A percentile compares a stretch with the other conserved stretches of the same genome.
Conservation (phyloP, 2,888 invertebrate species). For the Meloe dianella region DNA sequence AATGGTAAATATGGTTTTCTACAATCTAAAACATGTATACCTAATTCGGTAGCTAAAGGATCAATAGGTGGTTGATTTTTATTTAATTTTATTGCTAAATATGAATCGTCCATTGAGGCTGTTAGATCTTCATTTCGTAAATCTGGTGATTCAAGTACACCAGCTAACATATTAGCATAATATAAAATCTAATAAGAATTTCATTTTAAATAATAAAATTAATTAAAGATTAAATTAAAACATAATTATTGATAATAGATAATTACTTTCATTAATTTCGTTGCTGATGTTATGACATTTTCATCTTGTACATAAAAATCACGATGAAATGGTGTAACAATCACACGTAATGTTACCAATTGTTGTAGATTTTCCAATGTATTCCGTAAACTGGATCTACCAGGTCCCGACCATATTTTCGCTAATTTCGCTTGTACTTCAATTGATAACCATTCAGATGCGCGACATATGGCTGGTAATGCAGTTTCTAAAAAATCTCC, state of each 20-base stretch:
- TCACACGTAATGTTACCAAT: slow-evolving; percentile 83
- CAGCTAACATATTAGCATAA: slow-evolving; percentile 88
- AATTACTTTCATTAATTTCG: slow-evolving; percentile 90
- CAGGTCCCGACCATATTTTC: slow-evolving; percentile 76
- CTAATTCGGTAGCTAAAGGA: slow-evolving; percentile 69
- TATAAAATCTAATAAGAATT: slow-evolving; percentile 70
- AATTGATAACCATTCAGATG: slow-evolving; percentile 75
- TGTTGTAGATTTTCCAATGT: slow-evolving; percentile 84
- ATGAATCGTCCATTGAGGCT: slow-evolving; percentile 58
- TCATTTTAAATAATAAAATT: neutral
- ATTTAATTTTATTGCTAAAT: slow-evolving; percentile 49
- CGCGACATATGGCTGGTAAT: slow-evolving; percentile 78
- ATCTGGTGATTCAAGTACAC: slow-evolving; percentile 73
- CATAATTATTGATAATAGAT: too few species aligned
- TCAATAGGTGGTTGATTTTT: slow-evolving; percentile 57
- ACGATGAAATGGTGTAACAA: slow-evolving; percentile 74
- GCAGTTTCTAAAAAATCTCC: slow-evolving; percentile 85
- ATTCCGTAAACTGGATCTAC: slow-evolving; percentile 64
- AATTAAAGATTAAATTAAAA: slow-evolving; percentile 28
- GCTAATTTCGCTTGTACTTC: slow-evolving; percentile 81
- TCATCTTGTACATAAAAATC: slow-evolving; percentile 86
- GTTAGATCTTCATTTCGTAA: slow-evolving; percentile 66
- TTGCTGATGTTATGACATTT: slow-evolving; percentile 80
- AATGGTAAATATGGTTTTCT: slow-evolving; percentile 83
- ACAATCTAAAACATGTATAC: slow-evolving; percentile 79